A percentile compares a stretch with the other conserved stretches of the same genome.
Evolutionary conservation across 2,797 vertebrate genomes (phyloP).

Genomic region (Schizopygopsis pylzovi): DNA sequence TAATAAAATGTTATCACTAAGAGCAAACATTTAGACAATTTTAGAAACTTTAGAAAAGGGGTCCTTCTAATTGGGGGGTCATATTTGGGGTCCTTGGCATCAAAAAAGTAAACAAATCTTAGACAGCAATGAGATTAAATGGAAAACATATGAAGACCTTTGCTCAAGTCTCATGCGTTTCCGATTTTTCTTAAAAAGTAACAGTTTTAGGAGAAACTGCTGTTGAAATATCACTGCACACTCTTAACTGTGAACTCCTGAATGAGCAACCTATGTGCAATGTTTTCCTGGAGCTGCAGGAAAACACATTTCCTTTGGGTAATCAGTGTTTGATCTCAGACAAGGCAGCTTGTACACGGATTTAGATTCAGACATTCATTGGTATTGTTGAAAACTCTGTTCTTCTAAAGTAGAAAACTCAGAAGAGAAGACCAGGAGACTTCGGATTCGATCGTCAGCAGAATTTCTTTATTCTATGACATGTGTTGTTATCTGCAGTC

Average conservation of each 20-base stretch:
- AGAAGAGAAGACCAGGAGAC: too few relatives aligned
- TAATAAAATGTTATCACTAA: background rate
- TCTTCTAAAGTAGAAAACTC: too few relatives aligned
- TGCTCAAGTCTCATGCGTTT: background rate
- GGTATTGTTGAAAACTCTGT: too few relatives aligned
- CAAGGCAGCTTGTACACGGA: background rate
- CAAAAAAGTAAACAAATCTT: background rate
- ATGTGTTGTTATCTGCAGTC: too few relatives aligned
- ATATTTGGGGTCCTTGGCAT: background rate
- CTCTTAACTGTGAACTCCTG: background rate
- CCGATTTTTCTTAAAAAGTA: background rate
- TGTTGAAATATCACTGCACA: background rate
- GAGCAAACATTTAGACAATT: background rate
- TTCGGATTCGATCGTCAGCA: too few relatives aligned
- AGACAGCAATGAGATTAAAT: background rate
- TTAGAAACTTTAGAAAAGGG: too few relatives aligned
- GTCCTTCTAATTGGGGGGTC: background rate
- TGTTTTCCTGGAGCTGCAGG: background rate
- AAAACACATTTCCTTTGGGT: conserved; percentile 10
- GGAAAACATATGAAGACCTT: background rate
- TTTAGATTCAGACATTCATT: conserved; percentile 19
- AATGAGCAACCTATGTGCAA: background rate
- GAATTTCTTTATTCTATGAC: too few relatives aligned
- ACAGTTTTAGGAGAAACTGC: background rate
- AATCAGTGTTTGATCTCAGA: conserved; percentile 11